Conservation (phyloP, 2,797 vertebrate genomes). For the Pseudochirops corinnae region DNA sequence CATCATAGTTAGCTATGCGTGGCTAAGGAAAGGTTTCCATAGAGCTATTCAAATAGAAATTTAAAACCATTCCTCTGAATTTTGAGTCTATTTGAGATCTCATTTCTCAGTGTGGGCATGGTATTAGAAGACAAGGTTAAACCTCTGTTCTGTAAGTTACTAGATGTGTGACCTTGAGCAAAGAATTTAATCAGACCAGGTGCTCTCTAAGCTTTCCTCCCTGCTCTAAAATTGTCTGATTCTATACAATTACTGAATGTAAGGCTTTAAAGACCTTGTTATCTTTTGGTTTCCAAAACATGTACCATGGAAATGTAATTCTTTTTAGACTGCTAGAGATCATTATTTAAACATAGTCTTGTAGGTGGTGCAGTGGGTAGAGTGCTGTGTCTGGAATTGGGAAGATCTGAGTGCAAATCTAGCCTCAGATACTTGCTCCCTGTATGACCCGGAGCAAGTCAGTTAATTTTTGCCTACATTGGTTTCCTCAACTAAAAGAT, state of each 20-base stretch:
- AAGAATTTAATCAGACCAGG: not conserved
- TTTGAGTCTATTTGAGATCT: not conserved
- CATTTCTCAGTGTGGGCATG: not conserved
- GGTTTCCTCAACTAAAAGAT: not conserved
- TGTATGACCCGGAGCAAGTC: not conserved
- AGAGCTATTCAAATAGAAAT: not conserved
- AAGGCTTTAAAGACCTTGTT: not conserved
- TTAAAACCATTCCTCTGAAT: not conserved
- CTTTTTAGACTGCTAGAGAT: not conserved
- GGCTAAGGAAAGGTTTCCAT: not conserved
- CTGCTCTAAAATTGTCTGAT: not conserved
- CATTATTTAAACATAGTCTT: not conserved
- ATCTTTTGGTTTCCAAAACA: not conserved
- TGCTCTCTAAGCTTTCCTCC: not conserved
- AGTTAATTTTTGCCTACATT: not conserved
- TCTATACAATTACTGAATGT: not conserved
- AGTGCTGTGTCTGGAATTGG: not conserved
- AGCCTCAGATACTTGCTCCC: not conserved
- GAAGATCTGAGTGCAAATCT: not conserved
- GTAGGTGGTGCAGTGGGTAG: not conserved
- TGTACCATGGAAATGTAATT: not conserved
- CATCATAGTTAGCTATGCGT: not conserved
- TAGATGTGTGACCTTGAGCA: not conserved
- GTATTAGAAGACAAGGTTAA: not conserved
- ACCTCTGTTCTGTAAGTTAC: not conserved